Evolutionary conservation across 2,888 invertebrate genomes (phyloP).

Genomic region (Caenorhabditis sp.): DNA sequence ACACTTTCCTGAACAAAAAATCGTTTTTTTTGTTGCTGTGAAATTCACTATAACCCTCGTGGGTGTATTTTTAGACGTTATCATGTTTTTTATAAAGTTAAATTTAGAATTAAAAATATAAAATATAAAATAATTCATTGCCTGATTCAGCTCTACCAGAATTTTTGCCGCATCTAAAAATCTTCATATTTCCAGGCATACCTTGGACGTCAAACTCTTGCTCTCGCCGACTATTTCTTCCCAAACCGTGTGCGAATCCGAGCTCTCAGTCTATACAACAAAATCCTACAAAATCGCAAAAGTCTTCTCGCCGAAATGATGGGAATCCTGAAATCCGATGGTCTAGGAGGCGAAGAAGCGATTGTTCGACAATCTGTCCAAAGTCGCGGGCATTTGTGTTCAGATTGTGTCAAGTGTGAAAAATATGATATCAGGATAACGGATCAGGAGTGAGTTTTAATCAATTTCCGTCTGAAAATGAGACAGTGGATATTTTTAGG

Average conservation of each 20-base stretch:
- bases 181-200: constrained; percentile 45
- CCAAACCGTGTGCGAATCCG: constrained; percentile 55
- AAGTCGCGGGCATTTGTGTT: constrained; percentile 39
- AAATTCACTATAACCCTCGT: too few relatives aligned
- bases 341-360: constrained; percentile 40
- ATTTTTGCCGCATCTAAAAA: not conserved
- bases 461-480: too few relatives aligned
- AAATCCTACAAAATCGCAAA: constrained; percentile 46
- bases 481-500: constrained; percentile 19
- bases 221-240: constrained; percentile 56
- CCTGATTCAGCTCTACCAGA: too few relatives aligned
- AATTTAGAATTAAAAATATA: too few relatives aligned
- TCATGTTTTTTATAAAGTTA: too few relatives aligned
- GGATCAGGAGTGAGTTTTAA: constrained; percentile 48
- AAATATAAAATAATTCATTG: too few relatives aligned
- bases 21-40: too few relatives aligned
- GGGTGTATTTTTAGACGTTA: too few relatives aligned
- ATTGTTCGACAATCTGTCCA: constrained; percentile 41
- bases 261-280: constrained; percentile 54
- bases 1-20: too few relatives aligned
- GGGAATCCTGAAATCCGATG: constrained; percentile 23
- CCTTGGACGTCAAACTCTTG: constrained; percentile 48
- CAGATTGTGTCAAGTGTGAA: constrained; percentile 51
- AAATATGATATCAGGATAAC: constrained; percentile 51
- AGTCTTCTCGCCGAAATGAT: constrained; percentile 43